Evolutionary conservation across 2,888 invertebrate genomes (phyloP), one percentile per base, ranked within the genome.

Genomic region (Mythimna impura): DNA sequence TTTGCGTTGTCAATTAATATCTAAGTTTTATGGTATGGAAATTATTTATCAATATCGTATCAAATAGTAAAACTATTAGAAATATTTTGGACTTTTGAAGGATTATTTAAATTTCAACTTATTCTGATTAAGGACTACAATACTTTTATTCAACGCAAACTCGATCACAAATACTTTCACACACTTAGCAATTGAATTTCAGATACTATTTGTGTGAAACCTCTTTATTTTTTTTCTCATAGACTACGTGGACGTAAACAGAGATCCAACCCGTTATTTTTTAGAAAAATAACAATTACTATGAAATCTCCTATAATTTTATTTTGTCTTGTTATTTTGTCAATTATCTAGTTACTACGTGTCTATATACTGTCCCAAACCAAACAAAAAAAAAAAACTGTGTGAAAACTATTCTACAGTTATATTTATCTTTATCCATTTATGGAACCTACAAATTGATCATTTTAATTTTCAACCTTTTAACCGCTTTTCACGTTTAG

Each of bases 241-340:
- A 87, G 62, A 80, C 82, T 79, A 86, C 55, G 82, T 87, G 92
- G 92, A 92, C 92, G 92, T 87, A 86, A 91, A 64, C 69, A 87
- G 91, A 91, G 89, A 91, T 92, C 91, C 84, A 87, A 86, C 86
- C 70, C 25, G 69, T 83, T 84, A 73, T 71, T 73, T 77, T 88
- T 88, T 89, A 78, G 80, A 91, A 91, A 91, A 91, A 90, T 91
- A 89, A 88, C 72, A 73, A 70, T 68, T 83, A 54, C 52, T 80
- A 64, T 80, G 62, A 73, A 81, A 74, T 73, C 63, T 69, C 75
- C 70, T 78, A 74, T 72, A 74, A 62, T 80, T 64, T 65, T 76
- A 73, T 65, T 1, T 73, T 76, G 85, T 83, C 47, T 20, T 69
- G 71, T 81, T 47, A 65, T 76, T 76, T 69, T 67, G 52, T 62